Percentiles rank a stretch among this genome's conserved stretches.
These are phyloP conservation scores for Hetaerina titia DNA, from an alignment of 2,888 invertebrate species.

Conservation along the genomic window DNA sequence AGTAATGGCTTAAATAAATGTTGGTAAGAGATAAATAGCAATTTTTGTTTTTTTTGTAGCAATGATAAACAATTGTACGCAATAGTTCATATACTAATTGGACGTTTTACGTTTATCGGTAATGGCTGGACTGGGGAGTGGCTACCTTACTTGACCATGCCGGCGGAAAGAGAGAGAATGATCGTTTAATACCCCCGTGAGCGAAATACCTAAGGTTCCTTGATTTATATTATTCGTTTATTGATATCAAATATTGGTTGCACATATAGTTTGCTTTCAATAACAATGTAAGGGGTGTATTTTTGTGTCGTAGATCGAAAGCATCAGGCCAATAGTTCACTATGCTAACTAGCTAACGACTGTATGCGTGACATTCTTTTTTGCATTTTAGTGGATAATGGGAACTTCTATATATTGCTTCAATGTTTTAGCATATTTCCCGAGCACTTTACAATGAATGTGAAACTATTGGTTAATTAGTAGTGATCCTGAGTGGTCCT, in stretches of 20 bases:
- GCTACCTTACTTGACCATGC: slow-evolving; percentile 62
- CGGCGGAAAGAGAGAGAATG: slow-evolving; percentile 55
- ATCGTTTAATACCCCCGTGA: slow-evolving; percentile 12
- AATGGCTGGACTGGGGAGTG: slow-evolving; percentile 56
- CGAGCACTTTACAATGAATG: background rate
- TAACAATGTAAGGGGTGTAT: background rate
- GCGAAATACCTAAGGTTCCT: background rate
- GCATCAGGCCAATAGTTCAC: background rate
- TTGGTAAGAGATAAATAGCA: slow-evolving; percentile 14
- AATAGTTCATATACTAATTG: background rate
- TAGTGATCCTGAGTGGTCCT: background rate
- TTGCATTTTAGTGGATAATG: background rate
- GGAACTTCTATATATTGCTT: background rate
- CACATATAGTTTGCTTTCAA: background rate
- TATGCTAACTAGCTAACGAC: background rate
- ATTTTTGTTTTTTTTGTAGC: background rate
- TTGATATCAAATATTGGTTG: background rate
- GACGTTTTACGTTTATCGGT: background rate
- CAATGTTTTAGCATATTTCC: background rate
- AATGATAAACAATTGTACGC: background rate
- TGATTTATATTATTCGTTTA: background rate
- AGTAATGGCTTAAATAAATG: slow-evolving; percentile 64
- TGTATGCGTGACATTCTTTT: background rate
- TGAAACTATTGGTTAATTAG: background rate
- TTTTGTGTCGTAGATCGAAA: background rate